phyloP scores from a whole-genome alignment of 2,113 vertebrate genomes.

The Pyxicephalus adspersus region DNA sequence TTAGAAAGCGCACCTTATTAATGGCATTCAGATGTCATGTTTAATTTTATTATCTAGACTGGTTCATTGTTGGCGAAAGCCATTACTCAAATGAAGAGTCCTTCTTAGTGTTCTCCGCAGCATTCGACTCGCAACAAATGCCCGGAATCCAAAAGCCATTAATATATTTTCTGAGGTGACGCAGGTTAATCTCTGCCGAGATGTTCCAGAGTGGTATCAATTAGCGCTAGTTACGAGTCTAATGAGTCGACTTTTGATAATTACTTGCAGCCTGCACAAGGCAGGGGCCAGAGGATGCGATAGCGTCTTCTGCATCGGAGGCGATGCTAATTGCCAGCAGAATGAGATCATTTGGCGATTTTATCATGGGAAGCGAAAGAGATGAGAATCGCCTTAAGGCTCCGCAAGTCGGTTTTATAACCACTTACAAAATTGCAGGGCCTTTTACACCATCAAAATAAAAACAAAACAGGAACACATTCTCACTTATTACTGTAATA shows the following conservation, averaged over 20 bases:
- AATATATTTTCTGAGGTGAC: slow-evolving; percentile 19
- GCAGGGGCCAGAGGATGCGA: slow-evolving; percentile 4
- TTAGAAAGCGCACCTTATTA: background rate
- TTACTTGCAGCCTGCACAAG: slow-evolving; percentile 31
- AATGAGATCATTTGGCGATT: slow-evolving; percentile 28
- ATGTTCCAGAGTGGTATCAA: slow-evolving; percentile 14
- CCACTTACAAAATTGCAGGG: background rate
- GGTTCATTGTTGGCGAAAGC: background rate
- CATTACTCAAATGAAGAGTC: background rate
- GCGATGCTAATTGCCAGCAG: slow-evolving; percentile 40
- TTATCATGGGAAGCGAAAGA: slow-evolving; percentile 27
- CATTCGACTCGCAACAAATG: background rate
- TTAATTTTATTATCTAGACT: background rate
- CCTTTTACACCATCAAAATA: too few relatives aligned
- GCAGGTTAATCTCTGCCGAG: slow-evolving; percentile 36
- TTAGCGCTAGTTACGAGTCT: slow-evolving; percentile 33
- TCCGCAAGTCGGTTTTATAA: background rate
- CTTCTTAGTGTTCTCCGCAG: background rate
- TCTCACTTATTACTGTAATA: too few relatives aligned
- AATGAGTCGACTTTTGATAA: slow-evolving; percentile 50
- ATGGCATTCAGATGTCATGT: slow-evolving; percentile 14
- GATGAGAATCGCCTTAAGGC: slow-evolving; percentile 30
- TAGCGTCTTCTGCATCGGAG: slow-evolving; percentile 6
- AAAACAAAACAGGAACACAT: too few relatives aligned
- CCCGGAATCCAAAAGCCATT: slow-evolving; percentile 6